phyloP scores from a whole-genome alignment of 2,888 invertebrate species.

The Eupsilia transversa region DNA sequence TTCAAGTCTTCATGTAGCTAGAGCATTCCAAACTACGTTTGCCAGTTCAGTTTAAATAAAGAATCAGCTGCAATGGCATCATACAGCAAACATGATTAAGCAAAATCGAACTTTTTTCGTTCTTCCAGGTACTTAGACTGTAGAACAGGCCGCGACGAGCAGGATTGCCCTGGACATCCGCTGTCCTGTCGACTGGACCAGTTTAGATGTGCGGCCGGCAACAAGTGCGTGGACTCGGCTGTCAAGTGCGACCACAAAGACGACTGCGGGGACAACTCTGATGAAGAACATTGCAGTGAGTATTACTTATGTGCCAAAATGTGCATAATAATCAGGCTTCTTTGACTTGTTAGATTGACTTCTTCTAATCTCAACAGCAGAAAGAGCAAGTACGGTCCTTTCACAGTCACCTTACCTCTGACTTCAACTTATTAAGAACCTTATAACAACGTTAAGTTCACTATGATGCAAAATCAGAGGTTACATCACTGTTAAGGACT shows the following conservation, averaged over 20 bases:
- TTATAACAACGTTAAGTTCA: not conserved
- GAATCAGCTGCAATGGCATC: not conserved
- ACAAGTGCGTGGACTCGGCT: conserved; percentile 94
- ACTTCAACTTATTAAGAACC: not conserved
- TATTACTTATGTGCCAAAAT: conserved; percentile 34
- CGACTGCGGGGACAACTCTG: conserved; percentile 97
- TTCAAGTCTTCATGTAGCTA: not conserved
- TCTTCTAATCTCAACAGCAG: not conserved
- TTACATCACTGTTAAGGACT: not conserved
- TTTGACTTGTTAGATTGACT: not conserved
- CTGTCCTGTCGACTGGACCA: conserved; percentile 95
- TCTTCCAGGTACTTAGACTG: conserved; percentile 93
- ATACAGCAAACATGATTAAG: not conserved
- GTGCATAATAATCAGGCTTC: not conserved
- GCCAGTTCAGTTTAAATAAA: not conserved
- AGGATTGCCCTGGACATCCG: conserved; percentile 91
- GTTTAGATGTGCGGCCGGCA: conserved; percentile 95
- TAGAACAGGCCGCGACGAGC: conserved; percentile 95
- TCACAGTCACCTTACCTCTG: not conserved
- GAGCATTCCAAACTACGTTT: not conserved
- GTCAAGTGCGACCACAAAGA: conserved; percentile 96
- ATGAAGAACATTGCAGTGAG: conserved; percentile 97
- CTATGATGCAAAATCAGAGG: not conserved
- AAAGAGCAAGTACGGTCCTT: not conserved
- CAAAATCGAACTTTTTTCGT: not conserved